Conservation (phyloP, 2,113 vertebrate species). For the Acrocephalus arundinaceus region DNA sequence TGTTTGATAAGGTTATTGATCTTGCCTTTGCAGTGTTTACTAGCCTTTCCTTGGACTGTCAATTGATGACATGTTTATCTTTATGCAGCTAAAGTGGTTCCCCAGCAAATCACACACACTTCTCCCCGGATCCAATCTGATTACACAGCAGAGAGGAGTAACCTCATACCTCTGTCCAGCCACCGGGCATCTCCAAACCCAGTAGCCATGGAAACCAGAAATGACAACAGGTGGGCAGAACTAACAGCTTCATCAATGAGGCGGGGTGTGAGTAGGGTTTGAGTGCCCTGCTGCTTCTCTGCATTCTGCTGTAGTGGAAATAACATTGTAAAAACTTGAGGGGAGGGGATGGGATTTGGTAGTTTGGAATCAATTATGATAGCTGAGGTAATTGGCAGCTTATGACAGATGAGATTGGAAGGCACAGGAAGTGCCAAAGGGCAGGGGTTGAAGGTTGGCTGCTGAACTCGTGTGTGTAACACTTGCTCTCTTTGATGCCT, state of each 20-base stretch:
- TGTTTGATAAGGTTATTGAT: neutral
- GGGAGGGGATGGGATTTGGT: neutral
- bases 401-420: neutral
- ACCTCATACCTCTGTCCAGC: conserved; percentile 90
- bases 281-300: neutral
- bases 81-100: conserved; percentile 93
- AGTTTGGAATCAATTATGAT: neutral
- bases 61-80: neutral
- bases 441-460: neutral
- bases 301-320: neutral
- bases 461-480: neutral
- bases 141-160: conserved; percentile 89
- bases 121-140: conserved; percentile 94
- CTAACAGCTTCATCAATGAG: neutral
- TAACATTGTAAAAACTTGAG: neutral
- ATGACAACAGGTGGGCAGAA: conserved; percentile 87
- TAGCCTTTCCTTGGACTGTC: neutral
- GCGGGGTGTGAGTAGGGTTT: neutral
- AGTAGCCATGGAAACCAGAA: conserved; percentile 94
- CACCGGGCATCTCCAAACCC: conserved; percentile 95
- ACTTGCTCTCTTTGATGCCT: neutral
- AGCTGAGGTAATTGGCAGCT: neutral
- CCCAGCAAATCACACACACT: conserved; percentile 94
- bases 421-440: neutral
- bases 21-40: neutral